phyloP scores from a whole-genome alignment of 2,888 invertebrate species.

The Tetrapedia diversipes region DNA sequence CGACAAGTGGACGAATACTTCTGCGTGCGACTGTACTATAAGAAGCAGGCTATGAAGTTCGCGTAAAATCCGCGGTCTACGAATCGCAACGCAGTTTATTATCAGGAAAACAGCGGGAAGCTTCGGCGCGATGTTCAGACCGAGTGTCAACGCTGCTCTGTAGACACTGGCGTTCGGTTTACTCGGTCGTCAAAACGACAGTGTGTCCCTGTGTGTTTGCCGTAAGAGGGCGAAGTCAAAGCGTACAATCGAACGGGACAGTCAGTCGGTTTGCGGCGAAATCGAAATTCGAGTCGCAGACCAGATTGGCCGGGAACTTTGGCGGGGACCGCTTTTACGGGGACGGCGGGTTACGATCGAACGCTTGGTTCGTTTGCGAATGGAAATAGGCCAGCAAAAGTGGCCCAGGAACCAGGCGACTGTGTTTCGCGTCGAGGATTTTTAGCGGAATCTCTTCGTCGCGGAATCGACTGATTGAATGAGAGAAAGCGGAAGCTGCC shows the following conservation, averaged over 20 bases:
- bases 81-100: no score
- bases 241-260: constrained; percentile 50
- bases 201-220: constrained; percentile 29
- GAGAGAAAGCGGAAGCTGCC: constrained; percentile 1
- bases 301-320: constrained; percentile 55
- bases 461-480: not conserved
- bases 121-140: not conserved
- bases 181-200: constrained; percentile 12
- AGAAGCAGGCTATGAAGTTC: no score
- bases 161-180: constrained; percentile 15
- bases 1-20: no score
- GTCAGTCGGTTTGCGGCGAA: constrained; percentile 41
- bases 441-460: not conserved
- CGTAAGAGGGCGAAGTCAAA: constrained; percentile 36
- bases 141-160: not conserved
- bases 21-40: no score
- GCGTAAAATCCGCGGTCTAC: no score
- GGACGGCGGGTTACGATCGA: constrained; percentile 38
- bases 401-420: constrained; percentile 19
- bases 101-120: no score
- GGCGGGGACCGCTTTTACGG: constrained; percentile 42
- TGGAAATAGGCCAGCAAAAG: constrained; percentile 49
- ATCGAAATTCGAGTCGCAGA: constrained; percentile 47
- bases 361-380: constrained; percentile 50
- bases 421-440: not conserved